These are phyloP conservation scores for Penaeus chinensis DNA, from an alignment of 1,140 invertebrate genomes.

Conservation along the genomic window DNA sequence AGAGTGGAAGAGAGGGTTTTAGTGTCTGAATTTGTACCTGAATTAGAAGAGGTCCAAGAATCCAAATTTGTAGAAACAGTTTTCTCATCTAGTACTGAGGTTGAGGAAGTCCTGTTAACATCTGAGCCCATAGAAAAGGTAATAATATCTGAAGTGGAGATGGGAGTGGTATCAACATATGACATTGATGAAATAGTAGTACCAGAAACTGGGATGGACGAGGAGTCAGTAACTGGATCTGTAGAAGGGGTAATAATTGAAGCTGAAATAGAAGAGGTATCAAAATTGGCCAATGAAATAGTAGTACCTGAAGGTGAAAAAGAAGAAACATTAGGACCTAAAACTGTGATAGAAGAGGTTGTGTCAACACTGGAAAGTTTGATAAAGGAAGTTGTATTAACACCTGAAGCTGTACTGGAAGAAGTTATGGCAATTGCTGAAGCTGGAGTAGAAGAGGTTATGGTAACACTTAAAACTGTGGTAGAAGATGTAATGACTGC, in stretches of 20 bases:
- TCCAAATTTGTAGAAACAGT: no score
- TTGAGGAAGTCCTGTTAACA: no score
- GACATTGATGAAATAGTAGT: background rate
- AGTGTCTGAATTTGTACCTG: no score
- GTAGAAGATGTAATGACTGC: background rate
- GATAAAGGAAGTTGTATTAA: background rate
- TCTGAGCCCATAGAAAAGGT: no score
- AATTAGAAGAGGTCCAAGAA: no score
- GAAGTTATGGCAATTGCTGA: background rate
- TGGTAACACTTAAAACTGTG: background rate
- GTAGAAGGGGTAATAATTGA: background rate
- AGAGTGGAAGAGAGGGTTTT: no score
- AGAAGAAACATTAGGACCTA: background rate
- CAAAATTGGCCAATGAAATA: background rate
- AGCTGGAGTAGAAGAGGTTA: background rate
- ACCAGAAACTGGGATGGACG: background rate
- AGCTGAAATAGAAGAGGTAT: background rate
- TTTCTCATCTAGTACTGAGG: no score
- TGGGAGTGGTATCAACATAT: no score
- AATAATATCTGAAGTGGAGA: no score
- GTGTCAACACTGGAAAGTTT: background rate
- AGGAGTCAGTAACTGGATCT: background rate
- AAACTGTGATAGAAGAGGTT: slow-evolving; percentile 3
- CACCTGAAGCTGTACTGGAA: background rate
- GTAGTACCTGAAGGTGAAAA: background rate